phyloP scores from a whole-genome alignment of 2,888 invertebrate genomes.

The Muschampia plurimacula region DNA sequence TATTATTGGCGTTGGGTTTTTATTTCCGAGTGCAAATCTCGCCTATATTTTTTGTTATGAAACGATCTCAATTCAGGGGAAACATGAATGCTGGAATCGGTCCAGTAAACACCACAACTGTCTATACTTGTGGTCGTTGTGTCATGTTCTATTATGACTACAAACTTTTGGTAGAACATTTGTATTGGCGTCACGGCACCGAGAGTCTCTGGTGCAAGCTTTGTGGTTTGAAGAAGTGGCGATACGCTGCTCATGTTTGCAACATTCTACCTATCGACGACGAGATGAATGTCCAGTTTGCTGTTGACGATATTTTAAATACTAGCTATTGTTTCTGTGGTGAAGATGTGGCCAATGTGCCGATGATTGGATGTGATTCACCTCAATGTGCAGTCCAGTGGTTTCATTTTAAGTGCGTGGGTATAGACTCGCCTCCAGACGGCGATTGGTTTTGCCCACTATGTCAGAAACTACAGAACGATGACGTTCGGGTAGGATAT shows the following conservation, averaged over 20 bases:
- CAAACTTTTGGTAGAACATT: constrained; percentile 64
- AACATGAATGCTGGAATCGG: constrained; percentile 54
- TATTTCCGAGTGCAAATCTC: constrained; percentile 32
- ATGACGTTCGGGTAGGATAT: constrained; percentile 9
- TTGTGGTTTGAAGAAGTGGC: constrained; percentile 64
- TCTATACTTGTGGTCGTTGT: constrained; percentile 62
- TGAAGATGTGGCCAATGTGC: constrained; percentile 54
- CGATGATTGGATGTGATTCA: constrained; percentile 72
- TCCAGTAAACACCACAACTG: constrained; percentile 47
- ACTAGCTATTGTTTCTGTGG: constrained; percentile 65
- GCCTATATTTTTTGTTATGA: constrained; percentile 34
- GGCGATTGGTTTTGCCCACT: constrained; percentile 69
- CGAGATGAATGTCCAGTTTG: constrained; percentile 41
- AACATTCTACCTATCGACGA: constrained; percentile 63
- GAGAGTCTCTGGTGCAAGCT: constrained; percentile 61
- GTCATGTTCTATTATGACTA: constrained; percentile 61
- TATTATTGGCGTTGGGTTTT: constrained; percentile 43
- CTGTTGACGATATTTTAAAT: constrained; percentile 48
- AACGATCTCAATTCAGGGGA: constrained; percentile 45
- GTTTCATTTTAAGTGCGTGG: constrained; percentile 71
- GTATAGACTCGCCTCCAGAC: constrained; percentile 59
- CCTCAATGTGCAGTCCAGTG: constrained; percentile 60
- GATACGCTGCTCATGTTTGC: constrained; percentile 64
- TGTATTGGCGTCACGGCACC: constrained; percentile 73
- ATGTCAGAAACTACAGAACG: constrained; percentile 46